Base-by-base conservation (phyloP, 2,113 vertebrate genomes). In the Labeo catla region DNA sequence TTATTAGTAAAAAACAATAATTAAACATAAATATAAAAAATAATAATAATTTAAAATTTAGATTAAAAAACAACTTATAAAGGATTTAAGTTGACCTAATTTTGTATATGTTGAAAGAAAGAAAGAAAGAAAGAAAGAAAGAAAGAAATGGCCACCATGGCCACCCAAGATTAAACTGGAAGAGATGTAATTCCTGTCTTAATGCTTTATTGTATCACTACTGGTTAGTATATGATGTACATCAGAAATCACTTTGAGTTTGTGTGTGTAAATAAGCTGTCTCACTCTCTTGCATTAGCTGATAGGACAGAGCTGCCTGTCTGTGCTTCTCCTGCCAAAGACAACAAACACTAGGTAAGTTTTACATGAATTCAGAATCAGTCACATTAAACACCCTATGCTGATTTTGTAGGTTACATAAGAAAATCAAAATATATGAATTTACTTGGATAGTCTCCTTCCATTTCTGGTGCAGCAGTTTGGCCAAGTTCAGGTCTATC, bases 401-500 rank as follows among this genome's bases (percentile, higher is more conserved):
- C 6, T 74, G 45, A 49, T 23, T 49, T 28, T 36, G 76, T n/a
- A 72, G 39, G 39, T 45, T 63, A 80, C 16, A 68, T 21, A 68
- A 21, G 12, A 13, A 16, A 7, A 66, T n/a, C 3, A 12, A 92
- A 19, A 61, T 23, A 5, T 81, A 36, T 13, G 34, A 73, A 94
- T 95, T 92, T 87, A 98, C 98, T 96, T 97, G 95, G 84, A 99
- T 95, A 84, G 97, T 97, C 90, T 97, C 96, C 93, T 97, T 99
- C 98, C 98, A 99, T 92, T 97, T 99, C 89, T 97, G 96, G 93
- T 99, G 97, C 82, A 99, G 96, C 86, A 96, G 94, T 94, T 95
- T 97, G 87, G 98, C 98, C 91, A 99, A 92, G 91, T 95, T 96
- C 88, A 99, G 93, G 92, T 99, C 98, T 94, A 99, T 98, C 87